These are phyloP conservation scores for Coptodon bakossiorum DNA, from an alignment of 2,113 vertebrate genomes.

Conservation along the genomic window DNA sequence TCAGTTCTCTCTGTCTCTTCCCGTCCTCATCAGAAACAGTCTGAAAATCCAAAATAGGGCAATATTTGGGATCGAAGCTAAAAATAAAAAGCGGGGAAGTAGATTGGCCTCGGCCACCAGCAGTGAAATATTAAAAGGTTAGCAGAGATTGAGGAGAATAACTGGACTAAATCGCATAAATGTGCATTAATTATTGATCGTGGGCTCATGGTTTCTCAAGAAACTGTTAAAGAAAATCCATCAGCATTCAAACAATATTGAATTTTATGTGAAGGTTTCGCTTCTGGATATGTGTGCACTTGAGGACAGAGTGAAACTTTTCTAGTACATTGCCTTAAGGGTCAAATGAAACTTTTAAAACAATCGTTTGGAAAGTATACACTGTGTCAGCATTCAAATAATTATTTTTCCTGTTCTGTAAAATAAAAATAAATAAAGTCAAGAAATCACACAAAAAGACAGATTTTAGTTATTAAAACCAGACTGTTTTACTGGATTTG, in stretches of 20 bases:
- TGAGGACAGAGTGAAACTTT: background rate
- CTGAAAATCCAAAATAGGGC: conserved; percentile 27
- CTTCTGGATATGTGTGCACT: background rate
- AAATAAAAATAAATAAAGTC: background rate
- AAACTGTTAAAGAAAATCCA: background rate
- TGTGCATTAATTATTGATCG: conserved; percentile 34
- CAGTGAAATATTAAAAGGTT: conserved; percentile 17
- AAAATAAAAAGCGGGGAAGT: background rate
- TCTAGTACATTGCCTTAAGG: background rate
- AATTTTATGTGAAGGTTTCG: background rate
- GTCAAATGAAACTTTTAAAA: background rate
- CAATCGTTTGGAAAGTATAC: background rate
- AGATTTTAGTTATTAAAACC: background rate
- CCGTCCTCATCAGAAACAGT: background rate
- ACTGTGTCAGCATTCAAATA: background rate
- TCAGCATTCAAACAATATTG: conserved; percentile 15
- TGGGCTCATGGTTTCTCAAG: background rate
- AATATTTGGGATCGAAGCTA: background rate
- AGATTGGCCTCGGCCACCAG: background rate
- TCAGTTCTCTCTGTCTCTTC: background rate
- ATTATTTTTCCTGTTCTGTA: background rate
- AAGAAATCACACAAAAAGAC: background rate
- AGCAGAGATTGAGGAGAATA: conserved; percentile 11
- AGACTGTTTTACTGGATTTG: background rate
- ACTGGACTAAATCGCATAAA: conserved; percentile 7